Percentiles rank a stretch among this genome's conserved stretches.
phyloP scores from a whole-genome alignment of 2,113 vertebrate species.

The Laterallus jamaicensis region DNA sequence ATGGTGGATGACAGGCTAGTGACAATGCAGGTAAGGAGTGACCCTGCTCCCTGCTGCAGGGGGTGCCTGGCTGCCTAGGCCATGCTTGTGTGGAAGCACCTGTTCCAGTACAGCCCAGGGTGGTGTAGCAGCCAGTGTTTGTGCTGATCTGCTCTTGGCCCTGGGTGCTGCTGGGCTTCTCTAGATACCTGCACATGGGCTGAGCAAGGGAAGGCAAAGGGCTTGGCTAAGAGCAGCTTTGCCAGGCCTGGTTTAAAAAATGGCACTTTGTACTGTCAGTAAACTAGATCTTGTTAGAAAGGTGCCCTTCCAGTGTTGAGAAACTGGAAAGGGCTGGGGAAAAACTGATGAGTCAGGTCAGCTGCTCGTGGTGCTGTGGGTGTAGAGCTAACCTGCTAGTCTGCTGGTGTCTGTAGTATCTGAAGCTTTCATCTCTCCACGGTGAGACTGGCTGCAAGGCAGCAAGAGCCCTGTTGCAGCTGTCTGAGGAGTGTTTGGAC shows the following conservation, averaged over 20 bases:
- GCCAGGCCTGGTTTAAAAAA: not conserved
- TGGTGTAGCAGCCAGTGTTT: not conserved
- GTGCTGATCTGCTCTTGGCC: not conserved
- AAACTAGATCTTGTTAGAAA: not conserved
- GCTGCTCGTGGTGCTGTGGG: accelerated
- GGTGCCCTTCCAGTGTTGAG: not conserved
- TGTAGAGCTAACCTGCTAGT: not conserved
- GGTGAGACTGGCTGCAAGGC: not conserved
- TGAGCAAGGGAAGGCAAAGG: not conserved
- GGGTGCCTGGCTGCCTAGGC: not conserved
- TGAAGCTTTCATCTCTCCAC: not conserved
- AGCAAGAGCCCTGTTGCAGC: not conserved
- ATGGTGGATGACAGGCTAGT: conserved; percentile 99
- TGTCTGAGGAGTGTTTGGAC: not conserved
- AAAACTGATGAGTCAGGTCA: not conserved
- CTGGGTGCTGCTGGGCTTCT: not conserved
- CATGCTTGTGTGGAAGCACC: not conserved
- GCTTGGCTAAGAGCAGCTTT: not conserved
- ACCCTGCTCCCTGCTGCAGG: not conserved
- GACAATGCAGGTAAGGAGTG: conserved; percentile 92
- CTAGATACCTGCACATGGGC: not conserved
- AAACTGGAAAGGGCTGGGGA: not conserved
- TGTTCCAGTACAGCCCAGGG: not conserved
- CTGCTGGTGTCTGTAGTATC: not conserved
- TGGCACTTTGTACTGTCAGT: not conserved